Percentiles rank a stretch among this genome's conserved stretches.
phyloP scores from a whole-genome alignment of 2,113 vertebrate genomes.

The Ivindomyrus marchei region DNA sequence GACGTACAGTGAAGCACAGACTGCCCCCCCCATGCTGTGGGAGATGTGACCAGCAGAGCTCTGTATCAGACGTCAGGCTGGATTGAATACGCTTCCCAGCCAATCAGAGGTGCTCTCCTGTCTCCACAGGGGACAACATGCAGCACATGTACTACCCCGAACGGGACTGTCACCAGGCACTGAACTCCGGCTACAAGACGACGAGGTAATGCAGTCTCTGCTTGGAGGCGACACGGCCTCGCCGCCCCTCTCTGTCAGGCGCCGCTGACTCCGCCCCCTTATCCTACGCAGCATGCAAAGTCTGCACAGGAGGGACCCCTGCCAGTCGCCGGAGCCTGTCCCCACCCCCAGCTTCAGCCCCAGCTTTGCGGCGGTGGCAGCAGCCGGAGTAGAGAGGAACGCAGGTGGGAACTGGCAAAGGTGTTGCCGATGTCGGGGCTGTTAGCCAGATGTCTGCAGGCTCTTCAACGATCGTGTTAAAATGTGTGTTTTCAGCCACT shows the following conservation, averaged over 20 bases:
- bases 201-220: slow-evolving; percentile 44
- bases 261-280: background rate
- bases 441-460: background rate
- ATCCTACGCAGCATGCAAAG: slow-evolving; percentile 42
- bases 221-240: background rate
- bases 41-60: background rate
- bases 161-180: slow-evolving; percentile 54
- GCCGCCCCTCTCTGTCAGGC: no score
- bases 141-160: slow-evolving; percentile 45
- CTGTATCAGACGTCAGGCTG: background rate
- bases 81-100: background rate
- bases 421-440: background rate
- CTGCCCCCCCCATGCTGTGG: background rate
- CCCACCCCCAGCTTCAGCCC: slow-evolving; percentile 53
- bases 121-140: slow-evolving; percentile 54
- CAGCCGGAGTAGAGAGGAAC: slow-evolving; percentile 67
- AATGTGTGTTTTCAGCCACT: background rate
- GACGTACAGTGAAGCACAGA: background rate
- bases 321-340: slow-evolving; percentile 50
- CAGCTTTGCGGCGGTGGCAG: slow-evolving; percentile 68
- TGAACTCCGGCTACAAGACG: slow-evolving; percentile 51
- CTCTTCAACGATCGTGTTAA: background rate
- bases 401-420: slow-evolving; percentile 57
- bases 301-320: slow-evolving; percentile 52
- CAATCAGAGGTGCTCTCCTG: background rate